Conservation (phyloP, 1,140 invertebrate genomes). For the Calosoma granatense region DNA sequence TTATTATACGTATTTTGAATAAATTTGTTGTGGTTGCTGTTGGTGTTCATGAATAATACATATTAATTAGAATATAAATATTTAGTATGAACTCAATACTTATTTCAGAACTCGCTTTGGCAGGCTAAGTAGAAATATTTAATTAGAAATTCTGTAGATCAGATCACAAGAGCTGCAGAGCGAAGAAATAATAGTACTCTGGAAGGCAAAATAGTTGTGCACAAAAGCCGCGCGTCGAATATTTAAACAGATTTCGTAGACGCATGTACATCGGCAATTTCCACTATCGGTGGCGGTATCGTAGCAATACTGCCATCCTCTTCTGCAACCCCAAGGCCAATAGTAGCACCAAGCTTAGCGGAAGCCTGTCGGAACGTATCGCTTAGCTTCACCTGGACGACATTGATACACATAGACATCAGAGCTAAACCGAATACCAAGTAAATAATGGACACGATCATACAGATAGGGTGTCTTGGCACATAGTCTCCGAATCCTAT, state of each 20-base stretch:
- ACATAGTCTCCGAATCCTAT: slow-evolving; percentile 88
- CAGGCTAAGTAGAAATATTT: no score
- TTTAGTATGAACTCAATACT: no score
- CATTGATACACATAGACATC: slow-evolving; percentile 95
- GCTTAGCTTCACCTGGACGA: slow-evolving; percentile 78
- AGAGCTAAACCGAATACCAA: slow-evolving; percentile 87
- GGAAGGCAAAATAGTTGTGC: no score
- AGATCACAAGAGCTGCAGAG: no score
- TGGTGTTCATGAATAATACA: no score
- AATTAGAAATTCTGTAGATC: no score
- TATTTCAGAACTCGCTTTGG: no score
- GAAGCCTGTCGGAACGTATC: slow-evolving; percentile 77
- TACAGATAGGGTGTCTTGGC: slow-evolving; percentile 77
- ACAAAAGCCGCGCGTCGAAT: no score
- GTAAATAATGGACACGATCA: slow-evolving; percentile 89
- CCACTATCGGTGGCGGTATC: slow-evolving; percentile 25
- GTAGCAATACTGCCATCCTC: slow-evolving; percentile 42
- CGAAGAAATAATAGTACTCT: no score
- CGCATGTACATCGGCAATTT: slow-evolving; percentile 28
- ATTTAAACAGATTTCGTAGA: neutral
- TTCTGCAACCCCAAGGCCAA: slow-evolving; percentile 63
- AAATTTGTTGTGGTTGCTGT: no score
- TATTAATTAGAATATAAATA: no score
- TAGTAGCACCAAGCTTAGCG: slow-evolving; percentile 75
- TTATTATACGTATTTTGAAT: no score